Conservation (phyloP, 2,797 vertebrate species). For the Chelonia mydas region DNA sequence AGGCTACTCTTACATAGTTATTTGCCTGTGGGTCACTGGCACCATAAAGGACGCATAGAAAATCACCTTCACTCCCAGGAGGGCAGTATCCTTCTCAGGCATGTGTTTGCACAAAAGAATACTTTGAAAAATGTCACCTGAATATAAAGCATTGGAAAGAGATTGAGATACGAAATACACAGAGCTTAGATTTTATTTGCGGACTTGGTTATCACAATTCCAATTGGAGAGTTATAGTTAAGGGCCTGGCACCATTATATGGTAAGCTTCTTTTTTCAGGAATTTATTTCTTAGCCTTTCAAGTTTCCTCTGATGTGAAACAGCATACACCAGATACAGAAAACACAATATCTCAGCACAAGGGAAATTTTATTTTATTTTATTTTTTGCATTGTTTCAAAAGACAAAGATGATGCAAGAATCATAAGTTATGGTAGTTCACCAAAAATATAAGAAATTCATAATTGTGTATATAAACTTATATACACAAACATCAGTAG, state of each 20-base stretch:
- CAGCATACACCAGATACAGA: background rate
- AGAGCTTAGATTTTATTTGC: background rate
- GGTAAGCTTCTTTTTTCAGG: background rate
- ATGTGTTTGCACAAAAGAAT: conserved; percentile 4
- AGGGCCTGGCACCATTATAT: background rate
- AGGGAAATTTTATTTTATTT: background rate
- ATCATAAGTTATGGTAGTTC: background rate
- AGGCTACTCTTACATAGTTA: background rate
- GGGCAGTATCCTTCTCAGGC: conserved; percentile 5
- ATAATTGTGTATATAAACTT: accelerated
- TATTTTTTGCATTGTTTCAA: background rate
- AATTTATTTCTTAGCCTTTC: background rate
- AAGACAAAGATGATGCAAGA: background rate
- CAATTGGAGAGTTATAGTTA: background rate
- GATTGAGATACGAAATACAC: conserved; percentile 20
- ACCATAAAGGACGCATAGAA: conserved; percentile 22
- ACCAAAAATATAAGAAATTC: background rate
- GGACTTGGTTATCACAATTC: background rate
- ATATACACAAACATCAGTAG: background rate
- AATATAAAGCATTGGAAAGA: conserved; percentile 40
- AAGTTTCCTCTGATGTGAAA: background rate
- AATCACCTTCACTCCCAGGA: background rate
- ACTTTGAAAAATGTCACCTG: conserved; percentile 52
- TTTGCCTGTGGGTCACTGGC: conserved; percentile 10
- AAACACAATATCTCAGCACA: background rate